A percentile compares a stretch with the other conserved stretches of the same genome.
Conservation (phyloP, 2,888 invertebrate genomes). For the Watsonalla cultraria region DNA sequence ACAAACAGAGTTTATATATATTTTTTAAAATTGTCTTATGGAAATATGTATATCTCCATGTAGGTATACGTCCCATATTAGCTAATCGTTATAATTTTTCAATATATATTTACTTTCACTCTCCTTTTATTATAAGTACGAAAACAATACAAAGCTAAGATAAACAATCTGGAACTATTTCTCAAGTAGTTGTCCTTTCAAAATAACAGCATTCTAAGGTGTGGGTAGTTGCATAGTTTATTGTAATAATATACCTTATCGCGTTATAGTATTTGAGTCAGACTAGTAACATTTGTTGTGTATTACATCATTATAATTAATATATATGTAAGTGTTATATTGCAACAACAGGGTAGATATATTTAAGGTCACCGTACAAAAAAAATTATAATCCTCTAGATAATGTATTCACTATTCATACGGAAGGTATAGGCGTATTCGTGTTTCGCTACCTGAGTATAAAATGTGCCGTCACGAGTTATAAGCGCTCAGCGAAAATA, state of each 20-base stretch:
- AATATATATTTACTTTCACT: neutral
- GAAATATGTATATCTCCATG: neutral
- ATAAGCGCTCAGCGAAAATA: too few relatives aligned
- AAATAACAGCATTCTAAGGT: conserved; percentile 3
- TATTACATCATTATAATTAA: conserved; percentile 38
- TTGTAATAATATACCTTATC: too few relatives aligned
- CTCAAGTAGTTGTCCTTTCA: conserved; percentile 4
- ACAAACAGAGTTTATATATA: neutral
- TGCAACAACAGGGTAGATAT: conserved; percentile 4
- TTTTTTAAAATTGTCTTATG: neutral
- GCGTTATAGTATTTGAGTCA: conserved; percentile 14
- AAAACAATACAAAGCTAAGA: neutral
- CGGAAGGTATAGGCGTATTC: neutral
- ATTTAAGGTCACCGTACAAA: neutral
- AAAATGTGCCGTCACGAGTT: too few relatives aligned
- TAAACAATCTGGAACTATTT: neutral
- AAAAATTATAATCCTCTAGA: neutral
- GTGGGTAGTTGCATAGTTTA: conserved; percentile 11
- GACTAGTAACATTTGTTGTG: conserved; percentile 27
- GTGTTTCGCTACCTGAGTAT: too few relatives aligned
- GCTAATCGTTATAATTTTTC: too few relatives aligned
- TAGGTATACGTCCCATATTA: too few relatives aligned
- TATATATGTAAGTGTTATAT: conserved; percentile 8
- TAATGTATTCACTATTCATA: neutral
- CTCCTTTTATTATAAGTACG: neutral